Percentiles rank a stretch among this genome's conserved stretches.
These are phyloP conservation scores for Drosophila fuyamai DNA, from an alignment of 1,140 invertebrate genomes.

Conservation along the genomic window DNA sequence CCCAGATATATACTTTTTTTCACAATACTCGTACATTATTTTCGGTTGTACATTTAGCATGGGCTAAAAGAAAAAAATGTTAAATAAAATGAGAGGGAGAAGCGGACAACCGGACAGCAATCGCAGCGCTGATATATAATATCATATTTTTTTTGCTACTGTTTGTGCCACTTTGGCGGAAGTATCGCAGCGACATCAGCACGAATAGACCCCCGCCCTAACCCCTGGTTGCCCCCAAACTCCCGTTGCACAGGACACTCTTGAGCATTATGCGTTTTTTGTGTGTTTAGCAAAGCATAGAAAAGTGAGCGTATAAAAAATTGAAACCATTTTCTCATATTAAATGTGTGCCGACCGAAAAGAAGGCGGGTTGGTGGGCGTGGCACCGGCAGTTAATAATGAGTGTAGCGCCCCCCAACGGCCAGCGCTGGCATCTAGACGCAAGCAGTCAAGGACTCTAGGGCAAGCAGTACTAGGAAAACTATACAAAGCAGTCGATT, in stretches of 20 bases:
- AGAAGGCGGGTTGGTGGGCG: constrained; percentile 22
- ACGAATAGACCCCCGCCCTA: constrained; percentile 5
- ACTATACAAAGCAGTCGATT: neutral
- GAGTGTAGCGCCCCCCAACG: constrained; percentile 25
- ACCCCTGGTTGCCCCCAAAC: constrained; percentile 8
- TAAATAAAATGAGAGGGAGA: constrained; percentile 2
- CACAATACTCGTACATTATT: constrained; percentile 68
- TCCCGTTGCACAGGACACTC: constrained; percentile 3
- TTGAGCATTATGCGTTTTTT: constrained; percentile 40
- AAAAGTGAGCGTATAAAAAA: constrained; percentile 73
- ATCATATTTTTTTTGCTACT: constrained; percentile 51
- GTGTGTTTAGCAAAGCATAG: constrained; percentile 59
- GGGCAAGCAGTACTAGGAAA: neutral
- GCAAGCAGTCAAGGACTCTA: neutral
- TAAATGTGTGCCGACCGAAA: constrained; percentile 73
- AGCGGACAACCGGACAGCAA: constrained; percentile 23
- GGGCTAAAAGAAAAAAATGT: neutral
- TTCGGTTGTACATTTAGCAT: constrained; percentile 49
- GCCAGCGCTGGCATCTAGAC: constrained; percentile 8
- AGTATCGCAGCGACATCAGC: constrained; percentile 79
- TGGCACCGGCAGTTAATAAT: constrained; percentile 63
- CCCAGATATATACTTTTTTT: constrained; percentile 58
- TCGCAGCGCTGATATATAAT: constrained; percentile 37
- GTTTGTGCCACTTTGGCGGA: constrained; percentile 78
- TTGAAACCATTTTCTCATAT: constrained; percentile 81